Base-by-base conservation (phyloP, 53 echinoderm and acorn worm species). In the Temnopleurus reevesii region DNA sequence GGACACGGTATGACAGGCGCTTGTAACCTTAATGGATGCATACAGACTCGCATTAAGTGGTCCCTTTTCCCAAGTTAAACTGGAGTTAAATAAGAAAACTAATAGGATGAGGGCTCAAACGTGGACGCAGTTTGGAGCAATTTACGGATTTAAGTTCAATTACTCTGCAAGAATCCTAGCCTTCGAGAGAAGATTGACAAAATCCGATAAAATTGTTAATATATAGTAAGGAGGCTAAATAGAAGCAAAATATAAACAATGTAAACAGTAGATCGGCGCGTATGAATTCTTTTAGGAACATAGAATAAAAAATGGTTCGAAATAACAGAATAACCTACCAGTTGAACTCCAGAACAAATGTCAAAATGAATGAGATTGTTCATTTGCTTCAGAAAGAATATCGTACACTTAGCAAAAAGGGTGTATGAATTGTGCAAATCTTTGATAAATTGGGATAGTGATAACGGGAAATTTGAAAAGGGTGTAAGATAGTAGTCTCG, bases 91-190 rank as follows among this genome's bases (percentile, higher is more conserved):
- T 12, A 36, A 8, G 3, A 53, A 29, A 5, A 35, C 66, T 87
- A 87, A 87, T 87, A 47, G 88, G 88, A 87, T 87, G 57, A 83
- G 17, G 85, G 25, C 2, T 8, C 23, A 35, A 85, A 85, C 59
- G 85, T 85, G 85, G 60, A 85, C 85, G 71, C 65, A 31, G 88
- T 87, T 64, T 66, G 51, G 51, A 31, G 49, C 88, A 87, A 87
- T 87, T 87, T 87, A 87, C 71, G 88, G 88, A 87, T 87, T 87
- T 87, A 87, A 66, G 71, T 65, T 46, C 88, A 87, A 87, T 87
- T 87, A 87, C 88, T 33, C 19, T 31, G 44, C 59, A 86, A 66
- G 71, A 87, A 66, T 87, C 30, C 36, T 87, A 8, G 59, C 29
- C 10, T 21, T 76, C 45, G 76, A 8, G 12, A 27, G 30, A 80